These are phyloP conservation scores for Callyntrura sp. DNA, from an alignment of 2,888 invertebrate species.

Conservation along the genomic window DNA sequence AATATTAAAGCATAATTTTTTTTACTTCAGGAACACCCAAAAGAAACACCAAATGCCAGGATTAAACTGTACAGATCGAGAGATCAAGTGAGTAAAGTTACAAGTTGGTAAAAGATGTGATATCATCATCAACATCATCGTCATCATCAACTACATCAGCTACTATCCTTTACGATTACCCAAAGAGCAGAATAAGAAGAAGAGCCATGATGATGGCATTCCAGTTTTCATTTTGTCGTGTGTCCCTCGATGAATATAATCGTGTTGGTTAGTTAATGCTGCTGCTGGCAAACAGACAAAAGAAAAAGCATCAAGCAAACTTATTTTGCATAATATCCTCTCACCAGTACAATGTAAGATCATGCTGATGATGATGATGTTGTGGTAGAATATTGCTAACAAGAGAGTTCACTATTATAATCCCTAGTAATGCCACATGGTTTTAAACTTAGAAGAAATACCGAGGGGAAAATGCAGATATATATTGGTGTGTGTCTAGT, in stretches of 20 bases:
- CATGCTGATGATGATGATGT: slow-evolving; percentile 39
- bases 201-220: slow-evolving; percentile 34
- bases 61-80: slow-evolving; percentile 45
- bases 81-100: slow-evolving; percentile 44
- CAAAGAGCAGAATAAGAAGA: too few relatives aligned
- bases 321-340: slow-evolving; percentile 51
- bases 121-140: slow-evolving; percentile 16
- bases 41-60: slow-evolving; percentile 40
- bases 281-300: slow-evolving; percentile 56
- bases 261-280: slow-evolving; percentile 56
- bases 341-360: background rate
- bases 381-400: slow-evolving; percentile 63
- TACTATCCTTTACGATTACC: background rate
- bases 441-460: slow-evolving; percentile 41
- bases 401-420: slow-evolving; percentile 69
- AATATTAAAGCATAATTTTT: background rate
- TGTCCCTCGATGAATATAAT: slow-evolving; percentile 60
- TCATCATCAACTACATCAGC: slow-evolving; percentile 34
- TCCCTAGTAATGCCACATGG: slow-evolving; percentile 63
- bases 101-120: slow-evolving; percentile 67
- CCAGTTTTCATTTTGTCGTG: slow-evolving; percentile 29
- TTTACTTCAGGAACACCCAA: slow-evolving; percentile 30
- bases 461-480: slow-evolving; percentile 5
- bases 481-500: slow-evolving; percentile 21
- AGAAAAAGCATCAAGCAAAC: slow-evolving; percentile 34